A percentile compares a stretch with the other conserved stretches of the same genome.
Conservation (phyloP, 1,140 invertebrate species). For the Bactericera cockerelli region DNA sequence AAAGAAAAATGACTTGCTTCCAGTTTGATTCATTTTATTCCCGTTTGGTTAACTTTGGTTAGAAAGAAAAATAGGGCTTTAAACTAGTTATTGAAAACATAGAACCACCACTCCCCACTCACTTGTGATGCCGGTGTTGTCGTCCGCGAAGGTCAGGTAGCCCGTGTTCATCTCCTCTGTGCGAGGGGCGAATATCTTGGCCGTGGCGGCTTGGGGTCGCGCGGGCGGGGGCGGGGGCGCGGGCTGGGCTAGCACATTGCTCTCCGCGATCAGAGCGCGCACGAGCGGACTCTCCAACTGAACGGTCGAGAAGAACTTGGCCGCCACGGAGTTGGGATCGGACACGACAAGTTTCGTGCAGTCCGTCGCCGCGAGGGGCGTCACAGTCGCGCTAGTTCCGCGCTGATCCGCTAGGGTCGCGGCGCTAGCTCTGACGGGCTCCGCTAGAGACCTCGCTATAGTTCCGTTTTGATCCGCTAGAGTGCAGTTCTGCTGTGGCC, state of each 20-base stretch:
- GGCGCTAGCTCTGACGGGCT: slow-evolving; percentile 12
- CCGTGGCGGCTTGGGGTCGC: slow-evolving; percentile 46
- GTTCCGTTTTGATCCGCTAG: no score
- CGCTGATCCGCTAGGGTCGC: neutral
- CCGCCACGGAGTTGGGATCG: neutral
- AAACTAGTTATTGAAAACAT: no score
- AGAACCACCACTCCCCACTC: no score
- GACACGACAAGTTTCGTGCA: neutral
- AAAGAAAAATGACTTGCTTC: no score
- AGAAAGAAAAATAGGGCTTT: no score
- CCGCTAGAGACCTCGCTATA: no score
- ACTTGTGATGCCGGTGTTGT: slow-evolving; percentile 70
- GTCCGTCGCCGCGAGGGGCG: neutral
- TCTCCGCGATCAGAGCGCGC: slow-evolving; percentile 28
- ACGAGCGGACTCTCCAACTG: slow-evolving; percentile 28
- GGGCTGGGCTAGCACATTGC: neutral
- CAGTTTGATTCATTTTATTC: no score
- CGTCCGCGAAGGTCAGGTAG: slow-evolving; percentile 72
- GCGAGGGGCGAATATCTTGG: slow-evolving; percentile 63
- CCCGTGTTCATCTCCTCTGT: slow-evolving; percentile 87
- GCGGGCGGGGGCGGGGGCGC: slow-evolving; percentile 10
- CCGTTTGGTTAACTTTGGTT: no score
- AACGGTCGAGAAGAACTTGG: slow-evolving; percentile 12
- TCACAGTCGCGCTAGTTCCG: neutral
- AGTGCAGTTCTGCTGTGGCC: no score